phyloP scores from a whole-genome alignment of 2,797 vertebrate genomes.

The Lithobates pipiens region DNA sequence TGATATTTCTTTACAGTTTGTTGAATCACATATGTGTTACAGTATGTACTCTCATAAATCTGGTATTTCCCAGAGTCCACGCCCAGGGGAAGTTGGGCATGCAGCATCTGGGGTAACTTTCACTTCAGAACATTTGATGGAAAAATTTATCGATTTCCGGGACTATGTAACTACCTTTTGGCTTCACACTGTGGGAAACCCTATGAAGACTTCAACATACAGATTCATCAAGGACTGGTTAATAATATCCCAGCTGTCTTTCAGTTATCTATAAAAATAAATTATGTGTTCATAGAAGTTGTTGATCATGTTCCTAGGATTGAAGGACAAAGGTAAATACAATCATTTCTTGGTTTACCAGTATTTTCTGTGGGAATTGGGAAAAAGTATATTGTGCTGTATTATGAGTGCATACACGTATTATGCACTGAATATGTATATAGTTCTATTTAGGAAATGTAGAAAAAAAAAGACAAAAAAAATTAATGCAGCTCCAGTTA shows the following conservation, averaged over 20 bases:
- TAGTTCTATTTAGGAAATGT: too few relatives aligned
- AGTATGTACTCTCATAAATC: neutral
- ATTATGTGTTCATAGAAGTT: slow-evolving; percentile 38
- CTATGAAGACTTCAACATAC: slow-evolving; percentile 75
- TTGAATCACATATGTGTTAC: too few relatives aligned
- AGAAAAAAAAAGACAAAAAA: too few relatives aligned
- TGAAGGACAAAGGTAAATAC: slow-evolving; percentile 29
- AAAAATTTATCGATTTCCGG: slow-evolving; percentile 75
- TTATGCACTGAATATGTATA: too few relatives aligned
- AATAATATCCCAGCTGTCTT: slow-evolving; percentile 62
- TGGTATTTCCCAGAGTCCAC: neutral
- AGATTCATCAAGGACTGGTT: slow-evolving; percentile 69
- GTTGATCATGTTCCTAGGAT: slow-evolving; percentile 7
- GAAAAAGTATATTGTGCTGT: too few relatives aligned
- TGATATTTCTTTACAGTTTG: too few relatives aligned
- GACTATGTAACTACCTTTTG: slow-evolving; percentile 75
- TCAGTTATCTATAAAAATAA: slow-evolving; percentile 67
- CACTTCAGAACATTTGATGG: slow-evolving; percentile 79
- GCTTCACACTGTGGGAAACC: slow-evolving; percentile 69
- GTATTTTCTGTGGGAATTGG: neutral
- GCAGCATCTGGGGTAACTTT: slow-evolving; percentile 83
- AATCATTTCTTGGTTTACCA: too few relatives aligned
- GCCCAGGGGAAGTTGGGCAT: slow-evolving; percentile 62
- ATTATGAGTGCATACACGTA: too few relatives aligned
- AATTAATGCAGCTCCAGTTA: too few relatives aligned